Percentiles rank a stretch among this genome's conserved stretches.
These are phyloP conservation scores for Acanthisitta chloris DNA, from an alignment of 2,113 vertebrate species.

Conservation along the genomic window DNA sequence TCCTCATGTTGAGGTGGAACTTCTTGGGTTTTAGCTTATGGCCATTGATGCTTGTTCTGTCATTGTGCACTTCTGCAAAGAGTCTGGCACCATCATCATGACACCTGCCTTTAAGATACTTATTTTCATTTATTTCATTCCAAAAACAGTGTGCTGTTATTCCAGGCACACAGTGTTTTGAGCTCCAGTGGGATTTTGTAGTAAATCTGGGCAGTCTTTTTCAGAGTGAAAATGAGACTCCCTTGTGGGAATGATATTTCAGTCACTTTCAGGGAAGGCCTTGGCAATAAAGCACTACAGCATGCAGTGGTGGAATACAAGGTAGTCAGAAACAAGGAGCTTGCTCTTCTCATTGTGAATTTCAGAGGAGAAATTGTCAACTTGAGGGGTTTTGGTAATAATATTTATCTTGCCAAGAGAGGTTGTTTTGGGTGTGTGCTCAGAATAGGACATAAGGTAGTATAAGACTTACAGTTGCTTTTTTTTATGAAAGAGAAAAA, in stretches of 20 bases:
- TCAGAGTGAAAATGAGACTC: constrained; percentile 31
- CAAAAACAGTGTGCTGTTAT: constrained; percentile 36
- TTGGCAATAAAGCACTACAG: constrained; percentile 50
- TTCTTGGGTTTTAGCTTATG: background rate
- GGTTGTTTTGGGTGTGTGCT: background rate
- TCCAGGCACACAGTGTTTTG: background rate
- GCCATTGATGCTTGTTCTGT: background rate
- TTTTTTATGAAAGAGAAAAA: background rate
- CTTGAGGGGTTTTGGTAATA: background rate
- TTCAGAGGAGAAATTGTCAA: background rate
- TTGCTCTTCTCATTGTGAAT: background rate
- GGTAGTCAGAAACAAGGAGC: background rate
- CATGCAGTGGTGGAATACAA: constrained; percentile 74
- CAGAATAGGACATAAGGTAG: background rate
- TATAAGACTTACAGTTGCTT: background rate
- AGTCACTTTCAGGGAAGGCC: constrained; percentile 28
- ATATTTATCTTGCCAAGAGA: background rate
- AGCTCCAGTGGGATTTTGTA: background rate
- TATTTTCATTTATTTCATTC: background rate
- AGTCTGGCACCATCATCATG: background rate
- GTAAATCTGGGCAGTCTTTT: background rate
- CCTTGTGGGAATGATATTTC: background rate
- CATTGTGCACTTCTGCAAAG: background rate
- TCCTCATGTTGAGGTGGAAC: background rate
- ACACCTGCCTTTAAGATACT: background rate